A percentile compares a stretch with the other conserved stretches of the same genome.
Evolutionary conservation across 2,113 vertebrate species (phyloP).

Genomic region (Pagrus major): DNA sequence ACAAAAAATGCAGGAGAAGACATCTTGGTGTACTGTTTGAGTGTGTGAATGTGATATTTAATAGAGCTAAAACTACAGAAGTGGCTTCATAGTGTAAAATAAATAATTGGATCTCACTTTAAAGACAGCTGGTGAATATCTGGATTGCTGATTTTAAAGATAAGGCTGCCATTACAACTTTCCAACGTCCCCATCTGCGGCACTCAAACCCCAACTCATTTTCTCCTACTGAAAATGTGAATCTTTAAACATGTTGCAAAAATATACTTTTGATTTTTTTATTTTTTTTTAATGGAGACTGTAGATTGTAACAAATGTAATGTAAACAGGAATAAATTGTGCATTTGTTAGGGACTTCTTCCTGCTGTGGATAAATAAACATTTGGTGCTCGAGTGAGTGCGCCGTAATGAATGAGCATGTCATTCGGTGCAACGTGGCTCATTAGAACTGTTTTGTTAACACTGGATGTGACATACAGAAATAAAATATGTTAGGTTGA

Average conservation of each 20-base stretch:
- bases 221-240: neutral
- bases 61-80: neutral
- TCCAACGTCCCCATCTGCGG: too few species aligned
- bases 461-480: neutral
- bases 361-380: neutral
- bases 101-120: neutral
- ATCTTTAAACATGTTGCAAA: neutral
- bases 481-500: neutral
- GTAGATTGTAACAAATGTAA: neutral
- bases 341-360: neutral
- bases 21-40: neutral
- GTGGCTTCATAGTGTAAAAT: neutral
- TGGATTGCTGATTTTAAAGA: constrained; percentile 1
- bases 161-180: neutral
- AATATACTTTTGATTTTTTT: neutral
- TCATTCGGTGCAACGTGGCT: neutral
- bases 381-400: too few species aligned
- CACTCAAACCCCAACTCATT: neutral
- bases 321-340: neutral
- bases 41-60: too few species aligned
- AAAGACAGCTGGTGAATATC: neutral
- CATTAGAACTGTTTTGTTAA: neutral
- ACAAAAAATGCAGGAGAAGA: neutral
- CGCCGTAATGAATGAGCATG: too few species aligned
- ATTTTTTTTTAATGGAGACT: neutral